These are phyloP conservation scores for Perizoma affinitatum DNA, from an alignment of 2,888 invertebrate genomes.

Conservation along the genomic window DNA sequence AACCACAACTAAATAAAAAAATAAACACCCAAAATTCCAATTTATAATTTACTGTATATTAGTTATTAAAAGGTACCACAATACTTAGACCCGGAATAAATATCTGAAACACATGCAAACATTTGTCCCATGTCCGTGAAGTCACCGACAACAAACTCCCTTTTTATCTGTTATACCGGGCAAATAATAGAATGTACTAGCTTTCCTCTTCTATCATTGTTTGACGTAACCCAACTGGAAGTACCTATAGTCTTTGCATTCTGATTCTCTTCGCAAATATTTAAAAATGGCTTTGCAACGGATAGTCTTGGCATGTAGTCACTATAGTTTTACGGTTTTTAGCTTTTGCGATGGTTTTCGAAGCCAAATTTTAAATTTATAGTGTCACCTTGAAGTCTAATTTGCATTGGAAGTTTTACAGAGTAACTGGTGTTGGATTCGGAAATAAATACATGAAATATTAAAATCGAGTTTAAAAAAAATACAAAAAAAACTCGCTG, in stretches of 20 bases:
- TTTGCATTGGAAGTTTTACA: constrained; percentile 19
- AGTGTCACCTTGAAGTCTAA: constrained; percentile 7
- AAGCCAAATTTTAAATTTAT: constrained; percentile 29
- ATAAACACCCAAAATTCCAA: too few relatives aligned
- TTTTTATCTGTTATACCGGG: neutral
- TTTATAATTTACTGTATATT: too few relatives aligned
- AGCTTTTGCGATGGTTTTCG: constrained; percentile 19
- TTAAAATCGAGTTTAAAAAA: too few relatives aligned
- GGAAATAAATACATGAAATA: constrained; percentile 6
- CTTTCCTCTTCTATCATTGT: constrained; percentile 16
- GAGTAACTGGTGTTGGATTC: constrained; percentile 7
- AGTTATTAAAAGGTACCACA: too few relatives aligned
- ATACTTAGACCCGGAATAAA: too few relatives aligned
- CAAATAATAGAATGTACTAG: constrained; percentile 7
- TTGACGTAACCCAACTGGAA: constrained; percentile 16
- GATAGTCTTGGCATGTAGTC: constrained; percentile 19
- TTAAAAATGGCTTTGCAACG: constrained; percentile 13
- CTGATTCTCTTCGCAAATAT: constrained; percentile 19
- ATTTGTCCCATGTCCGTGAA: too few relatives aligned
- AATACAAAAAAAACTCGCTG: too few relatives aligned
- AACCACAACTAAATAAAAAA: too few relatives aligned
- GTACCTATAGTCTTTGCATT: constrained; percentile 35
- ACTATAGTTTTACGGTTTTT: constrained; percentile 23
- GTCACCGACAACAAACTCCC: too few relatives aligned
- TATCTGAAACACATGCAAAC: too few relatives aligned